phyloP scores from a whole-genome alignment of 2,888 invertebrate species.

The Temnothorax unifasciatus region DNA sequence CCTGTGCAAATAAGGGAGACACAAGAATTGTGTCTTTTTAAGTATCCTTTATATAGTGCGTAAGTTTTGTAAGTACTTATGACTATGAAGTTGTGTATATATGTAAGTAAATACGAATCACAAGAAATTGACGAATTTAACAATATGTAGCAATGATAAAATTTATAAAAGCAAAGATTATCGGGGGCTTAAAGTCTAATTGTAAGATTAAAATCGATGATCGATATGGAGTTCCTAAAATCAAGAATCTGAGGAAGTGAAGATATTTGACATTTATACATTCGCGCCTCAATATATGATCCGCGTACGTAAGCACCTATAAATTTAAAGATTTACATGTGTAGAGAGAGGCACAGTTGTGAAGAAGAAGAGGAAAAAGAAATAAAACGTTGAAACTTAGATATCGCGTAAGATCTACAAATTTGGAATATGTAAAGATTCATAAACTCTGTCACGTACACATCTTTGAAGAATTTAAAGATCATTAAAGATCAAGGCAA shows the following conservation, averaged over 20 bases:
- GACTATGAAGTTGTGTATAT: conserved; percentile 26
- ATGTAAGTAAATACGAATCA: background rate
- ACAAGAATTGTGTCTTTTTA: background rate
- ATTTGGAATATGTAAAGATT: background rate
- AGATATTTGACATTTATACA: background rate
- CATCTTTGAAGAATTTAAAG: background rate
- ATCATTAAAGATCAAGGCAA: background rate
- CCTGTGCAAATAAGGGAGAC: conserved; percentile 19
- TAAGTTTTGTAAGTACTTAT: conserved; percentile 6
- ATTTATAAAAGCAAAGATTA: background rate
- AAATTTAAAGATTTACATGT: background rate
- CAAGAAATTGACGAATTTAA: conserved; percentile 10
- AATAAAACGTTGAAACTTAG: background rate
- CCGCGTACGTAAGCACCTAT: background rate
- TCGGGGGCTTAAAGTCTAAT: background rate
- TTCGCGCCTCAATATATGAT: background rate
- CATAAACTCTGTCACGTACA: background rate
- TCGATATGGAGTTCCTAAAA: background rate
- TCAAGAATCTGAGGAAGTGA: background rate
- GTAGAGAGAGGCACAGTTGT: background rate
- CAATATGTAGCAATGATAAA: background rate
- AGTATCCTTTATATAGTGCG: conserved; percentile 1
- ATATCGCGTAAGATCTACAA: background rate
- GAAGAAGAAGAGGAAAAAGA: background rate
- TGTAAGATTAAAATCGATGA: background rate